Conservation (phyloP, 2,797 vertebrate species). For the Platyrinchus mystaceus region DNA sequence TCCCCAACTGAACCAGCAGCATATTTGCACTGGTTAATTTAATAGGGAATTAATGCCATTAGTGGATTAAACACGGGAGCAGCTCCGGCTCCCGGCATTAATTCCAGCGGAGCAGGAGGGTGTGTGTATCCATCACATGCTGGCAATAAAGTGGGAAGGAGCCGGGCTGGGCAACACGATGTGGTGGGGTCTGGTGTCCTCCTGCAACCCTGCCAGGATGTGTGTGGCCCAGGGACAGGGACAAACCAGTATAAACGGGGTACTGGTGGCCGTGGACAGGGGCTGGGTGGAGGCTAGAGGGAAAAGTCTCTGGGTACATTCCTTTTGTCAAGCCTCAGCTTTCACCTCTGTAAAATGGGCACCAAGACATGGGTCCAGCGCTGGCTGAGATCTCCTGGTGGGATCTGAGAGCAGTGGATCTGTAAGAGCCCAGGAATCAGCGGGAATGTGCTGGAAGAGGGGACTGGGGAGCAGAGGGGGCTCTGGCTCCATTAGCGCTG, state of each 20-base stretch:
- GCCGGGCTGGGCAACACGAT: neutral
- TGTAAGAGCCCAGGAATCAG: no score
- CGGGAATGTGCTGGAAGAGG: neutral
- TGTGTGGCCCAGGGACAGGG: neutral
- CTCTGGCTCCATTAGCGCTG: neutral
- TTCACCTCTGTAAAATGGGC: neutral
- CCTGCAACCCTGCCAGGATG: neutral
- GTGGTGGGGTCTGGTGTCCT: neutral
- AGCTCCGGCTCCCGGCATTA: neutral
- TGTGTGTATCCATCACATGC: neutral
- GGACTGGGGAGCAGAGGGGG: neutral
- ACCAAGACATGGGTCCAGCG: no score
- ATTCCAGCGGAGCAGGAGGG: neutral
- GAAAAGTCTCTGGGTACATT: rapidly evolving
- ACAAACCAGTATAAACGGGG: rapidly evolving
- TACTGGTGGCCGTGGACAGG: neutral
- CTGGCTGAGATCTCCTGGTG: neutral
- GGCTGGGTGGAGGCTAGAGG: rapidly evolving
- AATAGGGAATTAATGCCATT: constrained; percentile 58
- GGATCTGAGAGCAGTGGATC: neutral
- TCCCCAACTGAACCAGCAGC: neutral
- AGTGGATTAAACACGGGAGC: constrained; percentile 30
- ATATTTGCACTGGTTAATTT: constrained; percentile 55
- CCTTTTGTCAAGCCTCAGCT: neutral
- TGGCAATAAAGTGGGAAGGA: neutral